Evolutionary conservation across 2,113 vertebrate species (phyloP), one percentile per base, ranked within the genome.

Genomic region (Labeo rohita): DNA sequence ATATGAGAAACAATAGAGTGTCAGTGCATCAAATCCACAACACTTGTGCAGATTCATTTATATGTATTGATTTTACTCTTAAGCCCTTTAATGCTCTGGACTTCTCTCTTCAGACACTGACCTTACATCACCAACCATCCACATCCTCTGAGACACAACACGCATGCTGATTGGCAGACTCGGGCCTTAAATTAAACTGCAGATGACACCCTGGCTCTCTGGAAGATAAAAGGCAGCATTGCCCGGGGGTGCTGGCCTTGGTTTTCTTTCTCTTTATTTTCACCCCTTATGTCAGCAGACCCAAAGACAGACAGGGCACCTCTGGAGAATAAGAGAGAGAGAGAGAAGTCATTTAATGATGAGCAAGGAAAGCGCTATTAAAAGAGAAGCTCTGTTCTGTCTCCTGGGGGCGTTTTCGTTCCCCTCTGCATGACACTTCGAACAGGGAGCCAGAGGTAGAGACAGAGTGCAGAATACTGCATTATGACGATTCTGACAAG

Each of bases 241-340:
- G 28, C 54, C 63, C 28, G 0, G 52, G 77, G 56, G 18, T 23
- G 78, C 78, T 80, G 56, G 39, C 21, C 78, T 61, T 8, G 56
- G 18, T 65, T 80, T 63, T 59, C 79, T 80, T 47, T 65, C 79
- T 65, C 39, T 80, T 65, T 80, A 47, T 49, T 49, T 23, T 80
- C 18, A 63, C 36, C 39, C 4, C 36, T 23, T 12, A 43, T 61
- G 34, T 59, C 52, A 72, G n/a, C 10, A 11, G 49, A 34, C 16
- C 49, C 10, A 50, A 21, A 23, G 28, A 78, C 76, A 56, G 76
- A 0, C 15, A 43, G 52, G 16, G 66, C 66, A 70, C 66, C 66
- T 70, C 66, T 36, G 66, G 34, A 70, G 28, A 70, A 70, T 15
- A 5, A 39, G 39, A 39, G 39, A 39, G 73, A 45, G 73, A 45